Evolutionary conservation across 2,888 invertebrate genomes (phyloP).

Genomic region (Amiota mariae): DNA sequence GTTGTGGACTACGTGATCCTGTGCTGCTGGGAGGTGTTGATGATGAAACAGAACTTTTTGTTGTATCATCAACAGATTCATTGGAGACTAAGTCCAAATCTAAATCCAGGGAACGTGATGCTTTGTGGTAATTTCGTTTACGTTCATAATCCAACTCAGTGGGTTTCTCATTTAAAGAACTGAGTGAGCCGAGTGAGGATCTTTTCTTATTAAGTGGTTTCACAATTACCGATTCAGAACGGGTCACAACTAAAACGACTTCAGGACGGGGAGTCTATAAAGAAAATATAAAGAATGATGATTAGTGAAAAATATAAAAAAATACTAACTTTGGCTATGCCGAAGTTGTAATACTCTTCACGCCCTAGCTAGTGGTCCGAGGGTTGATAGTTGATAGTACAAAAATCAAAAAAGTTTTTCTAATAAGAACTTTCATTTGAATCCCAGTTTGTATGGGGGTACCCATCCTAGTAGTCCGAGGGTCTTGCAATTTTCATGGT

Average conservation of each 20-base stretch:
- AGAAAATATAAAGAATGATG: not conserved
- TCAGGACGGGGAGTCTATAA: slow-evolving; percentile 83
- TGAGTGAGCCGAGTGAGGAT: slow-evolving; percentile 72
- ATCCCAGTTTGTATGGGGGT: too few relatives aligned
- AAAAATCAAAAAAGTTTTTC: too few relatives aligned
- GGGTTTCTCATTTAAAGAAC: slow-evolving; percentile 72
- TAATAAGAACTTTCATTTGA: too few relatives aligned
- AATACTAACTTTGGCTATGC: too few relatives aligned
- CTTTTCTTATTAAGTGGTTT: slow-evolving; percentile 72
- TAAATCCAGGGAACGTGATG: slow-evolving; percentile 72
- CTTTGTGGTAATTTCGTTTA: slow-evolving; percentile 72
- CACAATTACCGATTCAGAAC: slow-evolving; percentile 74
- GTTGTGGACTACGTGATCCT: slow-evolving; percentile 63
- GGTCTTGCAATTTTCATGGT: too few relatives aligned
- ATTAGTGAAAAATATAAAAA: not conserved
- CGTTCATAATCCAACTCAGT: slow-evolving; percentile 69
- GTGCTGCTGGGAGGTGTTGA: slow-evolving; percentile 51
- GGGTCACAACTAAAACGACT: slow-evolving; percentile 84
- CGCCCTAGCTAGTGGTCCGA: too few relatives aligned
- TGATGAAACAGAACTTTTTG: slow-evolving; percentile 23
- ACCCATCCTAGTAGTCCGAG: too few relatives aligned
- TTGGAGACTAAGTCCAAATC: slow-evolving; percentile 72
- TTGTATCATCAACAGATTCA: slow-evolving; percentile 51
- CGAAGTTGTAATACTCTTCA: too few relatives aligned
- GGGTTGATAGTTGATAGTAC: too few relatives aligned